A percentile compares a stretch with the other conserved stretches of the same genome.
Evolutionary conservation across 2,797 vertebrate species (phyloP).

Genomic region (Hypotaenidia philippensis): DNA sequence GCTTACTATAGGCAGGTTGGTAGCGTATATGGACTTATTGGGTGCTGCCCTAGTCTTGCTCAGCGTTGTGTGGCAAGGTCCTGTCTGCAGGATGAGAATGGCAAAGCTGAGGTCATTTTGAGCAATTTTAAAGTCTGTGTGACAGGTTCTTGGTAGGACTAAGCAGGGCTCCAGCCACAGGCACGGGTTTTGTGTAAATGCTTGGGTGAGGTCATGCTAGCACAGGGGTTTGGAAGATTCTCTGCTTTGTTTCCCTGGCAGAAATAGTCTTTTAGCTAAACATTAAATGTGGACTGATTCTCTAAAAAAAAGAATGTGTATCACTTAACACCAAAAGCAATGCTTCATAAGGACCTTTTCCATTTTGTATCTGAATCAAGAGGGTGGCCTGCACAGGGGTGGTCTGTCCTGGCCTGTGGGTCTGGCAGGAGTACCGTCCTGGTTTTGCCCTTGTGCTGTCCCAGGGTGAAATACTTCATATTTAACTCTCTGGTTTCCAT

Average conservation of each 20-base stretch:
- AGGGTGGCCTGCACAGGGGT: slow-evolving; percentile 4
- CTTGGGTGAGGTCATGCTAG: neutral
- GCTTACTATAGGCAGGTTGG: neutral
- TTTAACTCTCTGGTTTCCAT: slow-evolving; percentile 76
- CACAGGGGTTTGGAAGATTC: neutral
- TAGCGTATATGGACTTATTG: neutral
- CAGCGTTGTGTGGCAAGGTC: neutral
- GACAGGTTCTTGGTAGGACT: neutral
- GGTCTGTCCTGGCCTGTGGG: slow-evolving; percentile 30
- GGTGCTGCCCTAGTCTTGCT: neutral
- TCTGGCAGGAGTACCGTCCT: slow-evolving; percentile 61
- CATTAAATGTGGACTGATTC: neutral
- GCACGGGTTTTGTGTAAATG: neutral
- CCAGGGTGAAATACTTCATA: slow-evolving; percentile 77
- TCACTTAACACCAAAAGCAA: slow-evolving; percentile 24
- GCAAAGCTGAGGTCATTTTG: neutral
- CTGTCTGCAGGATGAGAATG: neutral
- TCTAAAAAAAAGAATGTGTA: neutral
- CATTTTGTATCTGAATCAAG: slow-evolving; percentile 58
- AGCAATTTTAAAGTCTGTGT: neutral
- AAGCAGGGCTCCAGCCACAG: neutral
- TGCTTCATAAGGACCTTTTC: neutral
- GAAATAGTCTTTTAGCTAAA: neutral
- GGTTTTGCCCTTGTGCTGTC: slow-evolving; percentile 73
- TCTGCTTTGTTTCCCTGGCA: neutral